Percentiles rank a stretch among this genome's conserved stretches.
Conservation (phyloP, 1,140 invertebrate genomes). For the Drosophila trapezifrons region DNA sequence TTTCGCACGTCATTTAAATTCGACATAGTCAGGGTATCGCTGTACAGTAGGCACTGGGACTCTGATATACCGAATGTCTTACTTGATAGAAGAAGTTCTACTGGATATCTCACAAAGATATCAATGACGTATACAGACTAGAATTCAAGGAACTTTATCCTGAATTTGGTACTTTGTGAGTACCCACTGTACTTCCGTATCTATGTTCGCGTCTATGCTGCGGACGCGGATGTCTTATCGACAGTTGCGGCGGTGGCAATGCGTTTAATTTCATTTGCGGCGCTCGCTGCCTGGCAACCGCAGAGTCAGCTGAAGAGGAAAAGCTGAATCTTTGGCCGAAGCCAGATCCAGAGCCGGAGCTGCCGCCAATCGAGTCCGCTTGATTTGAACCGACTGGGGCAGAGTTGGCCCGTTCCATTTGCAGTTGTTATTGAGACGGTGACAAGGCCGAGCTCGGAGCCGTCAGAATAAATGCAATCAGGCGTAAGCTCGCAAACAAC, state of each 20-base stretch:
- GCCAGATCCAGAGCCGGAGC: not conserved
- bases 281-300: conserved; percentile 43
- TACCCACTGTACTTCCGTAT: conserved; percentile 18
- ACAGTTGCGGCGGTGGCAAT: conserved; percentile 46
- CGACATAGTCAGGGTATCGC: conserved; percentile 60
- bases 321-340: not conserved
- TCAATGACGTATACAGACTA: not conserved
- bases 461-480: conserved; percentile 64
- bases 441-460: conserved; percentile 42
- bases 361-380: conserved; percentile 34
- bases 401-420: conserved; percentile 36
- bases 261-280: conserved; percentile 81
- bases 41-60: conserved; percentile 4
- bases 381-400: conserved; percentile 42
- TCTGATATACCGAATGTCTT: not conserved
- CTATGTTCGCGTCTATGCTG: conserved; percentile 13
- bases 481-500: conserved; percentile 61
- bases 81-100: too few species aligned
- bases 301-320: conserved; percentile 11
- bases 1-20: conserved; percentile 83
- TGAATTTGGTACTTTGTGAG: not conserved
- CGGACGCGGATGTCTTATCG: conserved; percentile 34
- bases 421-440: conserved; percentile 54
- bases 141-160: not conserved
- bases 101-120: too few species aligned